These are phyloP conservation scores for Drosophila meridionalis DNA, from an alignment of 2,888 invertebrate genomes.

Conservation along the genomic window DNA sequence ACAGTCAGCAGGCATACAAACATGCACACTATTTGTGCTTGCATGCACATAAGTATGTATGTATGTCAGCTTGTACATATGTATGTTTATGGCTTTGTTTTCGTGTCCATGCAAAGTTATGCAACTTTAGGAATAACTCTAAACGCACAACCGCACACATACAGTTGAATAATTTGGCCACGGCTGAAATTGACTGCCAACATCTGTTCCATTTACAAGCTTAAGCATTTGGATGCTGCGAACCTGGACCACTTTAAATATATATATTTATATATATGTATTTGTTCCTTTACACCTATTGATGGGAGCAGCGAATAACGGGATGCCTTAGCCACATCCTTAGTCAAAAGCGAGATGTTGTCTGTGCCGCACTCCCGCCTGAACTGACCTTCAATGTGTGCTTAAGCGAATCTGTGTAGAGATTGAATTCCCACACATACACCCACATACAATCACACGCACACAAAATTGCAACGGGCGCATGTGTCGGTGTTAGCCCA, in stretches of 20 bases:
- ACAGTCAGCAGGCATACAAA: constrained; percentile 23
- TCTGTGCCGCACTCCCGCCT: constrained; percentile 56
- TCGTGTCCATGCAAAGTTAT: constrained; percentile 49
- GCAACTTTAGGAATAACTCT: constrained; percentile 66
- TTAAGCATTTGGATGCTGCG: constrained; percentile 47
- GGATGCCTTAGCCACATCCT: constrained; percentile 44
- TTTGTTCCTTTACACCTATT: constrained; percentile 53
- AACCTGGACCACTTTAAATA: constrained; percentile 59
- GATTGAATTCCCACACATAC: constrained; percentile 44
- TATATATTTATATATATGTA: constrained; percentile 34
- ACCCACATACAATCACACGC: constrained; percentile 13
- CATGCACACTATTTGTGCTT: constrained; percentile 7
- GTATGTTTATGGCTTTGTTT: constrained; percentile 18
- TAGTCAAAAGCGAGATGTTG: constrained; percentile 53
- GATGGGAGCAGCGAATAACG: constrained; percentile 15
- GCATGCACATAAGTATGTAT: constrained; percentile 9
- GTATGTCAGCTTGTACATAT: constrained; percentile 7
- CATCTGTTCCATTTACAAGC: constrained; percentile 42
- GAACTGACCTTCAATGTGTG: constrained; percentile 72
- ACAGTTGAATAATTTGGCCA: constrained; percentile 21
- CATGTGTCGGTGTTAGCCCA: constrained; percentile 56
- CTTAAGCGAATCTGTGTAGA: constrained; percentile 53
- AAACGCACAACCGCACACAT: constrained; percentile 11
- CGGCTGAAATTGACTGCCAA: constrained; percentile 32
- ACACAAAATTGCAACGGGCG: constrained; percentile 39